Evolutionary conservation across 2,113 vertebrate genomes (phyloP).

Genomic region (Xiphias gladius): DNA sequence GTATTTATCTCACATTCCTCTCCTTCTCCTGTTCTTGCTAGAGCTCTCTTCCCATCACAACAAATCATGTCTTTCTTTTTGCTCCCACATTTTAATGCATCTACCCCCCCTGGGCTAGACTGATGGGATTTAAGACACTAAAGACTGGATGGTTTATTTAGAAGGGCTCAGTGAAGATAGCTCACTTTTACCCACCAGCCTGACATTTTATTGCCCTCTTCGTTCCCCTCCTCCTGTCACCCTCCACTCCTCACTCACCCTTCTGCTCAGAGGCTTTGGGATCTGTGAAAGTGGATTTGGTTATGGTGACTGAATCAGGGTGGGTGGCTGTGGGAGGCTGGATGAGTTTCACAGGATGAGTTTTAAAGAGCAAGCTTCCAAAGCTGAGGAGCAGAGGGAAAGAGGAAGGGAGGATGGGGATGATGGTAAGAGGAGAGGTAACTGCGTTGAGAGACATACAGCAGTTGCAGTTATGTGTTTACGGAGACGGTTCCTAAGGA

Average conservation of each 20-base stretch:
- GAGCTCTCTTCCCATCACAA: conserved; percentile 41
- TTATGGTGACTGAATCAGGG: conserved; percentile 51
- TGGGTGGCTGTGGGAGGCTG: conserved; percentile 59
- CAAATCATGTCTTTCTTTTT: conserved; percentile 54
- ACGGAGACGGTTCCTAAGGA: conserved; percentile 66
- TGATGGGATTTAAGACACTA: conserved; percentile 59
- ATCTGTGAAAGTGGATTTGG: conserved; percentile 64
- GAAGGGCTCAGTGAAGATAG: conserved; percentile 29
- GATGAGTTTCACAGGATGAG: conserved; percentile 55
- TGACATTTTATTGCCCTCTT: conserved; percentile 56
- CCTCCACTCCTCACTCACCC: background rate
- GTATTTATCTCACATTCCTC: conserved; percentile 57
- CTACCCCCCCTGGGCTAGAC: conserved; percentile 5
- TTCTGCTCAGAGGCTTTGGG: conserved; percentile 14
- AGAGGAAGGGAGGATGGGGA: conserved; percentile 14
- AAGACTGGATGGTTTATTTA: conserved; percentile 64
- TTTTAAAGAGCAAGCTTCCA: conserved; percentile 50
- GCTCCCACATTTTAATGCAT: conserved; percentile 45
- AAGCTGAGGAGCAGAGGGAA: conserved; percentile 38
- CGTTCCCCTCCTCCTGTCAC: background rate
- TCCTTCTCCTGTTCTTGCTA: conserved; percentile 38
- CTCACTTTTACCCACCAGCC: conserved; percentile 34
- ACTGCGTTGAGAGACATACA: conserved; percentile 37
- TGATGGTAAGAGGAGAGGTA: conserved; percentile 8
- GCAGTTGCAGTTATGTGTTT: conserved; percentile 54